Evolutionary conservation across 2,888 invertebrate genomes (phyloP), one percentile per base, ranked within the genome.

Genomic region (Temnothorax unifasciatus): DNA sequence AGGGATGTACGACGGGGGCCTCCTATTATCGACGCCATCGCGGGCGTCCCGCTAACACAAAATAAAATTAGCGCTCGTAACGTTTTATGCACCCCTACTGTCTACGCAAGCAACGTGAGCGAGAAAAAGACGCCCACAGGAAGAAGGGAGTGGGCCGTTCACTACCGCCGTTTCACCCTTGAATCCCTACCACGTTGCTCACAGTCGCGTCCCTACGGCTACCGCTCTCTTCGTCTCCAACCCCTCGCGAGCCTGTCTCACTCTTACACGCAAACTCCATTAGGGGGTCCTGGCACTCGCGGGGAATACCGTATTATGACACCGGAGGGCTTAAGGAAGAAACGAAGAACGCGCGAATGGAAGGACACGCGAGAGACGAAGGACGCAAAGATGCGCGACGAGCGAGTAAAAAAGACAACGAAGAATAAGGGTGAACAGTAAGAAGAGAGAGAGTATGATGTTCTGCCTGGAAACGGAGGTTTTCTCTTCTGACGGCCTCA

Each of bases 211-310:
- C 29, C 54, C 74, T 34, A 47, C 61, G 21, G 63, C 63, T 25
- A 41, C 50, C 66, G 50, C 52, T 21, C 34, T 50, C 18, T 11
- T 57, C 54, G 38, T 64, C 64, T 54, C 69, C 44, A 44, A 13
- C 83, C 61, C 73, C 50, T 50, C 81, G 61, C 52, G 84, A 71
- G 85, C 85, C 86, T 85, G 91, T 93, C 91, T 91, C 92, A 90
- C 92, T 94, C 92, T 92, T 93, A 94, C 94, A 94, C 93, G 94
- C 93, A 94, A 94, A 94, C 93, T 94, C 94, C 94, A 94, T 94
- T 94, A 94, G 92, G 91, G 90, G 89, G 85, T 86, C 77, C 85
- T 87, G 87, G 88, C 88, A 88, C 90, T 91, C 91, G 90, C 87
- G 84, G 86, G 90, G 90, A 92, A 92, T 92, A 91, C 90, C 89